Percentiles rank a stretch among this genome's conserved stretches.
phyloP scores from a whole-genome alignment of 2,888 invertebrate species.

The Brenthis ino region DNA sequence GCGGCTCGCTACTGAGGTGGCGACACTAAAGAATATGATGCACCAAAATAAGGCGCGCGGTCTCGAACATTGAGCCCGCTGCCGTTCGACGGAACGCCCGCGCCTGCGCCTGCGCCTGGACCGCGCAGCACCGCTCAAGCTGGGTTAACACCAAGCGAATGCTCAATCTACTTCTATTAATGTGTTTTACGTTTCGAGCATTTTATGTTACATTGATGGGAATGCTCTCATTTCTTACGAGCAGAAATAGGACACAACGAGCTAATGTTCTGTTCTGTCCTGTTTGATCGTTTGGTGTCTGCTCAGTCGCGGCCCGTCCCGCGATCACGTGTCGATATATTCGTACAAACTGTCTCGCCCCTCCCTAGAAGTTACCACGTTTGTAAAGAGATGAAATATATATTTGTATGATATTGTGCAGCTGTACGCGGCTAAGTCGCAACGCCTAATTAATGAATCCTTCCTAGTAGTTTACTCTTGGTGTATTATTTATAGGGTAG shows the following conservation, averaged over 20 bases:
- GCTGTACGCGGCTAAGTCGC: conserved; percentile 76
- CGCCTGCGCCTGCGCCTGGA: conserved; percentile 50
- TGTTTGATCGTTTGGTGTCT: conserved; percentile 18
- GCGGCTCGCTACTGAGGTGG: conserved; percentile 94
- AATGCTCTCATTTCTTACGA: background rate
- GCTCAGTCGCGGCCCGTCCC: conserved; percentile 36
- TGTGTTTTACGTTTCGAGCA: conserved; percentile 21
- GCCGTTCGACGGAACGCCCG: conserved; percentile 41
- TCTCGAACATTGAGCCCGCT: conserved; percentile 72
- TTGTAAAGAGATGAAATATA: conserved; percentile 71
- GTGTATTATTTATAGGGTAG: conserved; percentile 61
- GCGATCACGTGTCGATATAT: conserved; percentile 52
- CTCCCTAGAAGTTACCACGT: conserved; percentile 77
- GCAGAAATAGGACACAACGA: background rate
- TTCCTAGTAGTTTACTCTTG: conserved; percentile 65
- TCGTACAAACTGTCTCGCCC: conserved; percentile 73
- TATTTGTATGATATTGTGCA: conserved; percentile 75
- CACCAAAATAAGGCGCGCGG: conserved; percentile 83
- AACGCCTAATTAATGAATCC: conserved; percentile 69
- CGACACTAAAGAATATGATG: conserved; percentile 92
- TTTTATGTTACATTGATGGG: background rate
- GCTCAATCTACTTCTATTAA: conserved; percentile 18
- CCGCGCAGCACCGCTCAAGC: conserved; percentile 49
- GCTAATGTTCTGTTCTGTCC: background rate
- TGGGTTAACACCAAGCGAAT: conserved; percentile 21